Base-by-base conservation (phyloP, 1,140 invertebrate genomes). In the Heliothis virescens region DNA sequence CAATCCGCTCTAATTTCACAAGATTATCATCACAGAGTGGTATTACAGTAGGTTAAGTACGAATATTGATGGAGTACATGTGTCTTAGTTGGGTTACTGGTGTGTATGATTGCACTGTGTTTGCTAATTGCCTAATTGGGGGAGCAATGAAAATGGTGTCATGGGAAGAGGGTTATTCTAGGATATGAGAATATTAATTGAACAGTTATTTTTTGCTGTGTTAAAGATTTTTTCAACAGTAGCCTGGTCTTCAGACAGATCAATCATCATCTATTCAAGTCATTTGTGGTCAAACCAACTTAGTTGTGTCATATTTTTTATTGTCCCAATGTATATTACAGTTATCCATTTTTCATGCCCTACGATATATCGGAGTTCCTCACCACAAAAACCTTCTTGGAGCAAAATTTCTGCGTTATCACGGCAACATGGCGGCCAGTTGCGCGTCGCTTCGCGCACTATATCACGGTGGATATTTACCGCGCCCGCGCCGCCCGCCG, bases 1-100 rank as follows among this genome's bases (percentile, higher is more conserved):
- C 86, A 71, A 77, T 55, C 87, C 91, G 91, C 91, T 92, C 92
- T 85, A 92, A 90, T 94, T 94, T 94, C 92, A 91, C 90, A 94
- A 94, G 83, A 79, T 60, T 62, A n/a, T 18, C 65, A 79, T 52
- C 10, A 21, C 41, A 15, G 12, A 78, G 75, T 29, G 9, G 55
- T 55, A 12, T n/a, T 16, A 16, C 75, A 67, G 75, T 78, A 78
- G 60, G 53, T 69, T 53, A 69, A 69, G 16, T 78, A 41, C 11
- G 2, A 34, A 69, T 67, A 47, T 69, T 57, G 29, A 78, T 69
- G 52, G 50, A 50, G 34, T 53, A 13, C 50, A 76, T 50, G 48
- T 65, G 74, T 34, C 3, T 55, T 26, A 26, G 29, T 76, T 48
- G 13, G 26, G 57, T 26, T 41, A 60, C 50, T 29, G 65, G 7